Evolutionary conservation across 2,888 invertebrate genomes (phyloP), one percentile per base, ranked within the genome.

Genomic region (Falcaria lacertinaria): DNA sequence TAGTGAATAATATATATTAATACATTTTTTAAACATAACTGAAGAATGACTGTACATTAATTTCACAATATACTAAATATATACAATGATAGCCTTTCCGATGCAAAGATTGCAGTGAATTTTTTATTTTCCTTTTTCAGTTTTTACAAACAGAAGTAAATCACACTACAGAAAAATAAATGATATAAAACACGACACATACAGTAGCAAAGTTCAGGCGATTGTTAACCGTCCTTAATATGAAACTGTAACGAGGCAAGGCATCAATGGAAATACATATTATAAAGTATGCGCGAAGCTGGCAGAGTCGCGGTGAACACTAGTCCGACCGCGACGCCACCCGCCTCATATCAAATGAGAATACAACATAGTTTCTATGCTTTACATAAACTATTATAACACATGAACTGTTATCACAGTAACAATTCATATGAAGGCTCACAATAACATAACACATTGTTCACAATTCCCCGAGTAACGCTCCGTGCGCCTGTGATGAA

Each of bases 361-460:
- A 19, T 74, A 75, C 75, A 83, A 84, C 84, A 87, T 84, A 83
- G 76, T 80, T 85, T 86, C 82, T 87, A 88, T 71, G 79, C 69
- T 74, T 86, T 85, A 87, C 75, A 85, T 83, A 83, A 86, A 86
- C 87, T 87, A 84, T 80, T 74, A 74, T 79, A 86, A 86, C 86
- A 84, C 81, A 86, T 85, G 28, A 28, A 85, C 72, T 71, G 72
- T 82, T 11, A 2, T 28, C 3, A 19, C 19, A 19, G 19, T 28
- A 28, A 68, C 66, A 72, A 76, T 76, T 69, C 46, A 22, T 22
- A 37, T 37, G 16, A 16, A 22, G 37, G 22, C 14, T 22, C 22
- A 15, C 13, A 22, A 42, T 22, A 37, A 22, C 22, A 37, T 37
- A 13, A 22, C 22, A 37, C 37, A 37, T 22, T 59, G 57, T 60